These are phyloP conservation scores for Sebastes hubbsi DNA, from an alignment of 2,797 vertebrate genomes.

Conservation along the genomic window DNA sequence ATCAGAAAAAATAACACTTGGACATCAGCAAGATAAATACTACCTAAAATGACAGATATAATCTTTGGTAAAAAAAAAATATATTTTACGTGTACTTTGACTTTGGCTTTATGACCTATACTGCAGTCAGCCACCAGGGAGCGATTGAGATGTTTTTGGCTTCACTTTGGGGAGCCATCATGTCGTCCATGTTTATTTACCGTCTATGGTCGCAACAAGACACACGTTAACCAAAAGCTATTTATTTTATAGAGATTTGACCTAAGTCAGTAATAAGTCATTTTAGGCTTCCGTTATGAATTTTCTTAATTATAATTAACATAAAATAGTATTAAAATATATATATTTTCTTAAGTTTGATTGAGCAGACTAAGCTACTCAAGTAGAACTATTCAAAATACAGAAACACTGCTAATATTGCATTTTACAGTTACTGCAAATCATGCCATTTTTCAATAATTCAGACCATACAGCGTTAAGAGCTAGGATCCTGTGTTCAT, in stretches of 20 bases:
- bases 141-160: too few relatives aligned
- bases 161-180: too few relatives aligned
- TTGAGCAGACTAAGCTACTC: not conserved
- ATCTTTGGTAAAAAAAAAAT: too few relatives aligned
- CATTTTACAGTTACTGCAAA: not conserved
- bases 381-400: not conserved
- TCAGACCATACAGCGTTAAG: not conserved
- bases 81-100: too few relatives aligned
- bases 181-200: too few relatives aligned
- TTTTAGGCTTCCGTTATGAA: not conserved
- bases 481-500: constrained; percentile 1
- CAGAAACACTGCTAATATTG: not conserved
- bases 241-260: too few relatives aligned
- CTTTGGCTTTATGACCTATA: too few relatives aligned
- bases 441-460: not conserved
- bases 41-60: too few relatives aligned
- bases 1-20: too few relatives aligned
- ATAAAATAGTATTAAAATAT: not conserved
- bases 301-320: not conserved
- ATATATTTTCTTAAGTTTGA: not conserved
- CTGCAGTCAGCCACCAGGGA: too few relatives aligned
- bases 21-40: too few relatives aligned
- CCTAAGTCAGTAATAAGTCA: too few relatives aligned
- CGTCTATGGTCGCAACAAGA: not conserved
- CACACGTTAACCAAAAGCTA: not conserved